Conservation (phyloP, 2,797 vertebrate species). For the Holocentrus rufus region DNA sequence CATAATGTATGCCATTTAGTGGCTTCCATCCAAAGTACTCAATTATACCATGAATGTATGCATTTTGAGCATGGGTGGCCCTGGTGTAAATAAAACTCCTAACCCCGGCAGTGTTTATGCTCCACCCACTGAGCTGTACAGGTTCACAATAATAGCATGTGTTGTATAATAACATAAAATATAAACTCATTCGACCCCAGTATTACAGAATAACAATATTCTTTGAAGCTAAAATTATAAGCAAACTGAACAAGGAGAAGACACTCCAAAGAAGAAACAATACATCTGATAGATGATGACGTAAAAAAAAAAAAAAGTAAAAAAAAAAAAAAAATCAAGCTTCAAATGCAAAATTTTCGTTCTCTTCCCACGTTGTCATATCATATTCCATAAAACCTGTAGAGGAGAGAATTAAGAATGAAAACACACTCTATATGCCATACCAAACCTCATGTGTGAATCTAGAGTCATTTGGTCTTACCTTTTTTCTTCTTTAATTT, state of each 20-base stretch:
- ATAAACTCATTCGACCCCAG: not conserved
- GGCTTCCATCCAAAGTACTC: not conserved
- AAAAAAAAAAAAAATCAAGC: conserved; percentile 13
- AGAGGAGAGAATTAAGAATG: conserved; percentile 22
- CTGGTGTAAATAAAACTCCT: too few species aligned
- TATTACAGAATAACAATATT: not conserved
- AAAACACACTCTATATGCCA: not conserved
- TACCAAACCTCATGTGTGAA: not conserved
- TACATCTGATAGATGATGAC: too few species aligned
- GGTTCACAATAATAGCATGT: not conserved
- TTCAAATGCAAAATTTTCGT: conserved; percentile 72
- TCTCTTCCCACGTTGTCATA: conserved; percentile 38
- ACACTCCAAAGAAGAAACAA: too few species aligned
- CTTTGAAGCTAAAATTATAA: too few species aligned
- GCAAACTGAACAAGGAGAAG: not conserved
- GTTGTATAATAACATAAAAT: not conserved
- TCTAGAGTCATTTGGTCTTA: conserved; percentile 38
- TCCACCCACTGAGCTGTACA: not conserved
- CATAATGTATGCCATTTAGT: not conserved
- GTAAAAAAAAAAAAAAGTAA: not conserved
- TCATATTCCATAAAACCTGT: conserved; percentile 28
- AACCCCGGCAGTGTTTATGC: too few species aligned
- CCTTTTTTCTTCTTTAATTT: conserved; percentile 46
- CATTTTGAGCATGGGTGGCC: not conserved
- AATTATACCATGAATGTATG: not conserved